Conservation (phyloP, 2,797 vertebrate genomes). For the Sebastes cheni region DNA sequence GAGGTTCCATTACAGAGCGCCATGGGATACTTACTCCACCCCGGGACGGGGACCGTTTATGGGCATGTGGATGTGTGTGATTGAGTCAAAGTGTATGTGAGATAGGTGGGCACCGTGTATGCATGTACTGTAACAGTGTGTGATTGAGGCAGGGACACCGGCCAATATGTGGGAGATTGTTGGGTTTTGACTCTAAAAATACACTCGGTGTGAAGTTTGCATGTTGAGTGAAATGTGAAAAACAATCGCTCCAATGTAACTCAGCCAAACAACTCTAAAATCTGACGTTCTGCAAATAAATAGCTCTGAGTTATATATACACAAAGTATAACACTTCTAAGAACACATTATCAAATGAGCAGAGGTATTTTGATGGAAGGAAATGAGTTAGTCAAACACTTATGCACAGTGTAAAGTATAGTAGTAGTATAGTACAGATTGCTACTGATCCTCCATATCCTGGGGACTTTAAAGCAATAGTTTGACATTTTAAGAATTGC, state of each 20-base stretch:
- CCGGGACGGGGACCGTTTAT: slow-evolving; percentile 35
- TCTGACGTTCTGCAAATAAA: slow-evolving; percentile 38
- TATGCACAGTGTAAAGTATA: slow-evolving; percentile 15
- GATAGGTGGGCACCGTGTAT: not conserved
- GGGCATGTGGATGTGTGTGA: slow-evolving; percentile 31
- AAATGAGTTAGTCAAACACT: not conserved
- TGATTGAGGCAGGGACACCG: not conserved
- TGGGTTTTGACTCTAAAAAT: slow-evolving; percentile 40
- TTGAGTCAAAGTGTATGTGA: slow-evolving; percentile 9
- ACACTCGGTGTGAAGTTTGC: slow-evolving; percentile 27
- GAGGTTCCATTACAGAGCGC: slow-evolving; percentile 74
- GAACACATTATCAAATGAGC: not conserved
- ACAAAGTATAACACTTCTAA: not conserved
- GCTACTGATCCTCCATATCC: not conserved
- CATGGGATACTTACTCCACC: slow-evolving; percentile 58
- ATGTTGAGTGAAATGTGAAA: slow-evolving; percentile 9
- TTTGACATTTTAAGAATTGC: not conserved
- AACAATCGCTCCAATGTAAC: slow-evolving; percentile 14
- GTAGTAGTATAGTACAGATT: slow-evolving; percentile 6
- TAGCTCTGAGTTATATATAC: slow-evolving; percentile 14
- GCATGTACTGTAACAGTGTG: not conserved
- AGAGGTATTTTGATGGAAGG: slow-evolving; percentile 1
- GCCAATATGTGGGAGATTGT: slow-evolving; percentile 31
- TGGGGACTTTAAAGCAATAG: not conserved
- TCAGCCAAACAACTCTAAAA: slow-evolving; percentile 7